Evolutionary conservation across 2,113 vertebrate genomes (phyloP), one percentile per base, ranked within the genome.

Genomic region (Platycercus adscitus): DNA sequence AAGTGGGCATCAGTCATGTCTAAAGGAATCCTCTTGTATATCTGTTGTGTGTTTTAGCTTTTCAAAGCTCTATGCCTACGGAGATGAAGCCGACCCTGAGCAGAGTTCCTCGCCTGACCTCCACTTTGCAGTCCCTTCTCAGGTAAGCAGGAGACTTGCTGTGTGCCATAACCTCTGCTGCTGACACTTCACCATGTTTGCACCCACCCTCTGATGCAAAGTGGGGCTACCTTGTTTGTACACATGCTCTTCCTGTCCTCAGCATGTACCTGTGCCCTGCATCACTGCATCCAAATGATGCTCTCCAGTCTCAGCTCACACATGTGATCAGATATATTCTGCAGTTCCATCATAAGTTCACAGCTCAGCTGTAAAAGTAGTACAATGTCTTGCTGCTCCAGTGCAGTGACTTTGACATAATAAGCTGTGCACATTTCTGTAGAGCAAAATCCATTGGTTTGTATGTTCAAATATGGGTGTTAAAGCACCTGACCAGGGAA

Each of bases 111-210:
- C 97, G 33, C 49, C 95, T 81, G 96, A 97, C 60, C 73, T 80
- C 35, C 97, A 56, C 33, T 85, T 91, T n/a, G 53, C 21, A 7
- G 83, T 89, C 58, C 75, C 86, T 49, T 84, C 94, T 46, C 98
- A 98, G 98, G 98, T 98, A 96, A 91, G 96, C 26, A 44, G 65
- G 35, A 49, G 68, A 17, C 31, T 44, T 21, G 5, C 33, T 52
- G 3, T 15, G 3, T 39, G 2, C 28, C 28, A 13, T 63, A 46
- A 14, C 7, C 31, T 43, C 39, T 56, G 55, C 28, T 55, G 58
- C n/a, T 65, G 61, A 4, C 9, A 9, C 0, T 14, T 47, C 33
- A 3, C 8, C 29, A 6, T 0, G 0, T 35, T 9, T 17, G 17
- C 72, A 18, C 6, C 1, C 39, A 63, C 8, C 0, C 39, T 24